Base-by-base conservation (phyloP, 2,797 vertebrate genomes). In the Novumbra hubbsi region DNA sequence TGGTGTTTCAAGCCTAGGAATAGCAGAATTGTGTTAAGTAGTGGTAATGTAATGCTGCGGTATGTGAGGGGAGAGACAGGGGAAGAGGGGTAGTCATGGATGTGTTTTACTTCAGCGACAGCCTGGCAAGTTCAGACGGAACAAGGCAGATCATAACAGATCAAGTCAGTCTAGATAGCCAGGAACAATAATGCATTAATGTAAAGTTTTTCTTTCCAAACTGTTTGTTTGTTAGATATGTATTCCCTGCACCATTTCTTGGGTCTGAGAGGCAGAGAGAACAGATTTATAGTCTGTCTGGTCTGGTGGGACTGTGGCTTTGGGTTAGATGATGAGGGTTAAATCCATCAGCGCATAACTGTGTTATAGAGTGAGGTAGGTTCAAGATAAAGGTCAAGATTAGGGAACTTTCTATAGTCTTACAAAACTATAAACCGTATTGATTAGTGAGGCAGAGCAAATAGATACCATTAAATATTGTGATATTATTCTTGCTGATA, bases 71-170 rank as follows among this genome's bases (percentile, higher is more conserved):
- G 24, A 30, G 41, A 41, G 14, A 19, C 5, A 30, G 21, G 17
- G 80, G 76, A 14, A 45, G 41, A 45, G 1, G 70, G 6, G 71
- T 64, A 63, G 68, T 79, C 76, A 76, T 73, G 82, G 79, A 76
- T 70, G 48, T 74, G 80, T 86, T 73, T 78, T 52, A 65, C 84
- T 68, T 83, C 74, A 78, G 84, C 81, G 74, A 90, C 81, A 77
- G 85, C 84, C 86, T 85, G 84, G 84, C 92, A 84, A 85, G 91
- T 90, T 80, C 52, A 85, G 89, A 88, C 92, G 88, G 79, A 78
- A 30, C 76, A 21, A 64, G 73, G 83, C 82, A 82, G 70, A 80
- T 86, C 86, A 74, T 79, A 69, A 0, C 63, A 45, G 3, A 45
- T 45, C 41, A 45, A 38, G 78, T 83, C 79, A 86, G 83, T 5